Base-by-base conservation (phyloP, 2,888 invertebrate species). In the Hydriomena furcata region DNA sequence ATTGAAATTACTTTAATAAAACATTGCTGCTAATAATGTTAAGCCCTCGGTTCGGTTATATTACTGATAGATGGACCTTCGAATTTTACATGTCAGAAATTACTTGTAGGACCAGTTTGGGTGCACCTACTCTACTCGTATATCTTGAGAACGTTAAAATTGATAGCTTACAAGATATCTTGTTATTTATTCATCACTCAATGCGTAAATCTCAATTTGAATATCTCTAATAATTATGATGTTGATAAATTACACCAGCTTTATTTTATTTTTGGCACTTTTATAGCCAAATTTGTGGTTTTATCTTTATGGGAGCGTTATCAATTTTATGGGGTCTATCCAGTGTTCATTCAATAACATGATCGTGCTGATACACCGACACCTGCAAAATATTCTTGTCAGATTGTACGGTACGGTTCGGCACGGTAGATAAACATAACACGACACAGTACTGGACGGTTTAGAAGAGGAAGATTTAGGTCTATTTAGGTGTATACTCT, bases 151-250 rank as follows among this genome's bases (percentile, higher is more conserved):
- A 6, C 27, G 45, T 50, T 51, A 38, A 47, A 52, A 42, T 46
- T 24, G 40, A 51, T 40, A 43, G 42, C 34, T 31, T 34, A 30
- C 35, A 47, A 48, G 47, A 48, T 51, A 47, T 48, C 53, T 35
- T 49, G 27, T 50, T 48, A 53, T 52, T 44, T 51, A 52, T 55
- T 58, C 48, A 55, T 43, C 48, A 47, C 44, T 20, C 30, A 30
- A 32, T 32, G 43, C 54, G 52, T 58, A 62, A 58, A 56, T 62
- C 53, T 47, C 43, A 4, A 54, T 56, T 55, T 42, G 25, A 53
- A 54, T 58, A 47, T 46, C 23, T 34, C 40, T 55, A 40, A 25
- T 6, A 6, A 20, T 17, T 17, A 24, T 25, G 2, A 34, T 21
- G 20, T 35, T 35, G 27, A 20, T 38, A 28, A 20, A 20, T 28